These are phyloP conservation scores for Spatula clypeata DNA, from an alignment of 2,797 vertebrate genomes.

Conservation along the genomic window DNA sequence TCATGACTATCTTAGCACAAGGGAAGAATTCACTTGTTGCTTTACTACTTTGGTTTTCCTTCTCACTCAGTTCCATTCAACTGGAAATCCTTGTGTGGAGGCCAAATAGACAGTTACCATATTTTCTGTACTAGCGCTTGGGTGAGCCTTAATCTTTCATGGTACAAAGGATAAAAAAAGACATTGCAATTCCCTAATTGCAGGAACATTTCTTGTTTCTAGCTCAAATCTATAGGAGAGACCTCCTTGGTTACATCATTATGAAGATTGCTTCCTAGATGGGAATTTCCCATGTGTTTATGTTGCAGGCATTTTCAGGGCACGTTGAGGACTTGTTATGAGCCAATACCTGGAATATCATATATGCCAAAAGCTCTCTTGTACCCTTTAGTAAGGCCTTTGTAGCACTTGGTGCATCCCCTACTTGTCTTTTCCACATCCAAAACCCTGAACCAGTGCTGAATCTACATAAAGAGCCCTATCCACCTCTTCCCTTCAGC, in stretches of 20 bases:
- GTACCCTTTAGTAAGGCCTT: not conserved
- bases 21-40: not conserved
- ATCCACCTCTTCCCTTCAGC: not conserved
- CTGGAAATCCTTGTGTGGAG: not conserved
- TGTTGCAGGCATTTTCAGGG: not conserved
- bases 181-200: not conserved
- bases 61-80: not conserved
- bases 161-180: not conserved
- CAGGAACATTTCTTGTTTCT: not conserved
- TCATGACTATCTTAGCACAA: not conserved
- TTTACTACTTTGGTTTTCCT: not conserved
- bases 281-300: not conserved
- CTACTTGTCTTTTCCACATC: not conserved
- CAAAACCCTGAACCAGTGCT: not conserved
- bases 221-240: not conserved
- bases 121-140: not conserved
- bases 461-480: not conserved
- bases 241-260: not conserved
- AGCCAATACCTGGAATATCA: not conserved
- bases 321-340: slow-evolving; percentile 2
- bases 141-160: not conserved
- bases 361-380: not conserved
- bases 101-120: not conserved
- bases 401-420: not conserved
- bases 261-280: not conserved